Evolutionary conservation across 2,797 vertebrate species (phyloP).

Genomic region (Danio tinwini): DNA sequence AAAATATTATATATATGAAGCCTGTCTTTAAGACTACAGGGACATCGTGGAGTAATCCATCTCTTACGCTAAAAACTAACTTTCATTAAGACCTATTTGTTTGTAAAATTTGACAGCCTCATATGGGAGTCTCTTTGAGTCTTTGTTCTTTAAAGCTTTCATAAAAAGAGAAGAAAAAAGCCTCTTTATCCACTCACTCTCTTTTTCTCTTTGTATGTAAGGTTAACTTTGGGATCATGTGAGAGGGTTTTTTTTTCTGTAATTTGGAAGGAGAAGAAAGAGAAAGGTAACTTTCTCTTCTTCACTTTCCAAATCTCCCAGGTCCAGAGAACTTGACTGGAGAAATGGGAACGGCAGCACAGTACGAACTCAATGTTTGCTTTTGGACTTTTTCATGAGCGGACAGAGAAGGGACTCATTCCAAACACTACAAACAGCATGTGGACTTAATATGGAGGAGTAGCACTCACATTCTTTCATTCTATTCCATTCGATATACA

Average conservation of each 20-base stretch:
- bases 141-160: constrained; percentile 75
- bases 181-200: constrained; percentile 57
- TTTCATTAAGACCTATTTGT: constrained; percentile 56
- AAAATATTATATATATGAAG: neutral
- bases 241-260: constrained; percentile 71
- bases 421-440: constrained; percentile 50
- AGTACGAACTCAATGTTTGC: constrained; percentile 51
- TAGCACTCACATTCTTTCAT: constrained; percentile 17
- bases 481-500: constrained; percentile 1
- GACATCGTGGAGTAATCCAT: constrained; percentile 32
- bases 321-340: constrained; percentile 62
- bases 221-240: constrained; percentile 74
- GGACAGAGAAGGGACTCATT: constrained; percentile 8
- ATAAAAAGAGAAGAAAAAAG: constrained; percentile 55
- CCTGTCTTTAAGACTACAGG: neutral
- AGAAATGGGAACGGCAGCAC: constrained; percentile 52
- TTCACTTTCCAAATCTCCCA: constrained; percentile 62
- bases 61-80: constrained; percentile 38
- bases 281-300: constrained; percentile 70
- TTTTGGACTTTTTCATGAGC: constrained; percentile 36
- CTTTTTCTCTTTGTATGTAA: constrained; percentile 64
- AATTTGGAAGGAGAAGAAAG: constrained; percentile 69
- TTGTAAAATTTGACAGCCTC: constrained; percentile 74
- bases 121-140: constrained; percentile 77
- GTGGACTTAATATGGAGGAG: constrained; percentile 47